These are phyloP conservation scores for Pagrus major DNA, from an alignment of 2,113 vertebrate species.

Conservation along the genomic window DNA sequence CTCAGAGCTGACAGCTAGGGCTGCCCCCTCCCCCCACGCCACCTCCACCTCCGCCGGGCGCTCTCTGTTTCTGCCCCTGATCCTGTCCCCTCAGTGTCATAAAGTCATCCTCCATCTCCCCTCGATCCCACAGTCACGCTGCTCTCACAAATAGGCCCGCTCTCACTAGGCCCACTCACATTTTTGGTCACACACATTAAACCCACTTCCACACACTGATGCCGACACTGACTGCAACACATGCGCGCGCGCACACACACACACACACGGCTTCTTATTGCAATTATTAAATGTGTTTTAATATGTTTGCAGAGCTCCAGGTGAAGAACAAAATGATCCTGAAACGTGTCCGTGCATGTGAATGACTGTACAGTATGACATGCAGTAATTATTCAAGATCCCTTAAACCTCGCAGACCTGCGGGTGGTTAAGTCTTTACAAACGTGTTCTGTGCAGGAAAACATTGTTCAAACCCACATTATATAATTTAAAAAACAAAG, in stretches of 20 bases:
- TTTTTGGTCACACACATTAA: constrained; percentile 62
- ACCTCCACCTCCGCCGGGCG: constrained; percentile 57
- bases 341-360: not conserved
- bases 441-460: not conserved
- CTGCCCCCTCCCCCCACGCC: constrained; percentile 69
- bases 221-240: constrained; percentile 31
- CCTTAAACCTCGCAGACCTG: not conserved
- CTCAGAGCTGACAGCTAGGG: constrained; percentile 83
- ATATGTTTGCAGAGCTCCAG: not conserved
- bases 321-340: not conserved
- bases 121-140: constrained; percentile 69
- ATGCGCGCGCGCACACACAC: not conserved
- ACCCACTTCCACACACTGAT: constrained; percentile 31
- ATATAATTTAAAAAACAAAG: not conserved
- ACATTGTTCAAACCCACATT: not conserved
- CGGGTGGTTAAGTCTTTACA: not conserved
- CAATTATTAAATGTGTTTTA: constrained; percentile 21
- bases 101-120: constrained; percentile 75
- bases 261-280: not conserved
- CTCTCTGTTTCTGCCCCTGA: constrained; percentile 67
- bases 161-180: constrained; percentile 62
- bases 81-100: constrained; percentile 78
- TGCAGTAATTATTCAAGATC: not conserved
- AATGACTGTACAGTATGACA: not conserved
- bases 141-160: constrained; percentile 51